Base-by-base conservation (phyloP, 2,113 vertebrate species). In the Strigops habroptila region DNA sequence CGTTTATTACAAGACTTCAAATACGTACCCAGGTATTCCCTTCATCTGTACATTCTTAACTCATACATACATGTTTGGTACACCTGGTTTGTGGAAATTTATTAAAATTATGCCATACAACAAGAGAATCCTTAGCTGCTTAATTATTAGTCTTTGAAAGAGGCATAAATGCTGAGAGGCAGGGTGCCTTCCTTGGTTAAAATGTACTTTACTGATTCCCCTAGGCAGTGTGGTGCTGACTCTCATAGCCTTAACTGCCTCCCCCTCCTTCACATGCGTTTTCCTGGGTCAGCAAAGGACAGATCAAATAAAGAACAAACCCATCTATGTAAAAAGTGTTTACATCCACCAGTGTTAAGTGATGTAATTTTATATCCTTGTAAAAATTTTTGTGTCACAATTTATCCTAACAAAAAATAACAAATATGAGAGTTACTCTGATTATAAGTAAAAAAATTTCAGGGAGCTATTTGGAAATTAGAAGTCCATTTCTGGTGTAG, bases 21-120 rank as follows among this genome's bases (percentile, higher is more conserved):
- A 37, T 68, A 35, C 0, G 0, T 68, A 71, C 52, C 33, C 4
- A 52, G 10, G 9, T 48, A 53, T 49, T 90, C 41, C 9, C 7
- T 90, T 80, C 8, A 15, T 6, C 33, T 44, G 5, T 24, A 21
- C 4, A 1, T 28, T 55, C 63, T 49, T 59, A 48, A 43, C 12
- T 51, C 10, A 12, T 9, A 4, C 4, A 2, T 31, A 12, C 2
- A 1, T 12, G 7, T 67, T 16, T 41, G 63, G 9, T 25, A 9
- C 14, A n/a, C 3, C 7, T 74, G 5, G 6, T 79, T 93, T 81
- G 24, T 69, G 28, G 39, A 30, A 67, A 25, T 46, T 14, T 43
- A 2, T 39, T 65, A 25, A 82, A 64, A 22, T 71, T 35, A 33
- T 75, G 18, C 33, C 30, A 33, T 10, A 33, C 17, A 74, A 49